Conservation (phyloP, 2,888 invertebrate species). For the Aspidiotus rigidus region DNA sequence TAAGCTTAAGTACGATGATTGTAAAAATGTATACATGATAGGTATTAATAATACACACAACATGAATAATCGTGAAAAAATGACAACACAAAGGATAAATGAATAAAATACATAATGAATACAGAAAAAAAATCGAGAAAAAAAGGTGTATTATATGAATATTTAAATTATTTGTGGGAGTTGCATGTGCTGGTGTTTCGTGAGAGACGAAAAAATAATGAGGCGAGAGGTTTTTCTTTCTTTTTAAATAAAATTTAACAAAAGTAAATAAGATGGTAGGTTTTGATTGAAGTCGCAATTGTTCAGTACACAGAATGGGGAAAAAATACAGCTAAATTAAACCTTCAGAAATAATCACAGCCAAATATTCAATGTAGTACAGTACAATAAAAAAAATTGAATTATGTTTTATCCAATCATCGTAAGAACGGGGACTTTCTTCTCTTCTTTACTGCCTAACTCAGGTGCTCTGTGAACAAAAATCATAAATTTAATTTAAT, state of each 20-base stretch:
- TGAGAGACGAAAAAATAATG: too few species aligned
- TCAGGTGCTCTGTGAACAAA: constrained; percentile 27
- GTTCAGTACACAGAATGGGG: constrained; percentile 1
- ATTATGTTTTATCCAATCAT: constrained; percentile 23
- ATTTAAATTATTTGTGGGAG: too few species aligned
- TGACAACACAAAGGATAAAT: background rate
- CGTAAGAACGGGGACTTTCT: constrained; percentile 17
- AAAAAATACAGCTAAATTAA: constrained; percentile 24
- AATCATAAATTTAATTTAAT: background rate
- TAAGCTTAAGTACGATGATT: too few species aligned
- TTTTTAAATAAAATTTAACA: constrained; percentile 7
- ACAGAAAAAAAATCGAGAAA: constrained; percentile 13
- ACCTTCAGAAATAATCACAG: constrained; percentile 32
- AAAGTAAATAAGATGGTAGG: constrained; percentile 16
- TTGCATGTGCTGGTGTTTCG: too few species aligned
- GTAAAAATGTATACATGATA: too few species aligned
- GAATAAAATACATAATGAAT: constrained; percentile 12
- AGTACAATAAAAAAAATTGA: constrained; percentile 15
- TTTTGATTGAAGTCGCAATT: constrained; percentile 31
- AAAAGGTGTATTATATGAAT: background rate
- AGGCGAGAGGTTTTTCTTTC: too few species aligned
- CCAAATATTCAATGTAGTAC: constrained; percentile 9
- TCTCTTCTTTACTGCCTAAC: constrained; percentile 23
- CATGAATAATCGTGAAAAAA: background rate
- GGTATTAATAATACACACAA: too few species aligned